phyloP scores from a whole-genome alignment of 2,113 vertebrate species.

The Eulemur rufifrons region DNA sequence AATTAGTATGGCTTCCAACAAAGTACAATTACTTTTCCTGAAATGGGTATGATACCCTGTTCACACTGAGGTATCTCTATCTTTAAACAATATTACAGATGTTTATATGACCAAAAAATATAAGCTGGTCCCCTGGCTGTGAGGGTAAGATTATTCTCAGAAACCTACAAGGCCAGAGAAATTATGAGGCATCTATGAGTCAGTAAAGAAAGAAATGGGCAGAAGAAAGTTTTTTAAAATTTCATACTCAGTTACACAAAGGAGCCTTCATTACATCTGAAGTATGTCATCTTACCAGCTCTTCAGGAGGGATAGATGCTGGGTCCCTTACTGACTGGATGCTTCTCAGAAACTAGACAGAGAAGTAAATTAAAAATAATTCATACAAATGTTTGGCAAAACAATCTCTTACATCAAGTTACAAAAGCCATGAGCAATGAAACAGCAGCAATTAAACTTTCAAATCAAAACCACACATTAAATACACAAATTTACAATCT shows the following conservation, averaged over 20 bases:
- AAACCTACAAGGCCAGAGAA: not conserved
- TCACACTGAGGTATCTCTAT: not conserved
- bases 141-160: not conserved
- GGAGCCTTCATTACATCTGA: not conserved
- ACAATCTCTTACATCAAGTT: not conserved
- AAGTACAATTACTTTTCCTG: not conserved
- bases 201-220: not conserved
- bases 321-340: slow-evolving; percentile 89
- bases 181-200: not conserved
- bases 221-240: not conserved
- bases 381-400: not conserved
- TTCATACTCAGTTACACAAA: not conserved
- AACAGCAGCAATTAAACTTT: not conserved
- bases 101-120: not conserved
- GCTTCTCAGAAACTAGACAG: slow-evolving; percentile 90
- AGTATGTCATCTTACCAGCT: slow-evolving; percentile 85
- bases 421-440: not conserved
- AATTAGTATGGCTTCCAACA: not conserved
- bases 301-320: slow-evolving; percentile 91
- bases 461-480: not conserved
- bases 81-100: not conserved
- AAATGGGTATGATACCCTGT: not conserved
- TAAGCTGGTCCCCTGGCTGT: not conserved
- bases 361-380: slow-evolving; percentile 27
- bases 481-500: not conserved